Percentiles rank a stretch among this genome's conserved stretches.
These are phyloP conservation scores for Parnassius glacialis DNA, from an alignment of 2,888 invertebrate genomes.

Conservation along the genomic window DNA sequence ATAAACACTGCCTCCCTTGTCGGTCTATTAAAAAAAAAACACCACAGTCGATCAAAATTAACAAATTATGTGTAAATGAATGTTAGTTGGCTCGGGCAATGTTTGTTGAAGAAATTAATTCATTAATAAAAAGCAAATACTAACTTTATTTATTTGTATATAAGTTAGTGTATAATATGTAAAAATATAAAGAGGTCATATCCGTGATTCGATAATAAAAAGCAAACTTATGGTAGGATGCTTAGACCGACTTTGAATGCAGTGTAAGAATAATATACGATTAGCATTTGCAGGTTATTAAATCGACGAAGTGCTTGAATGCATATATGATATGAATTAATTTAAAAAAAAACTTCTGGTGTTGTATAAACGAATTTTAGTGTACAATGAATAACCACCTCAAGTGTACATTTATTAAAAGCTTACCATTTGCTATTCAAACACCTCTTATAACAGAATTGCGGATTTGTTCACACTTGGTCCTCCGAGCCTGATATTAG, in stretches of 20 bases:
- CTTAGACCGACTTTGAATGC: conserved; percentile 25
- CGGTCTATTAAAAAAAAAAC: conserved; percentile 22
- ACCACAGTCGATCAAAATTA: not conserved
- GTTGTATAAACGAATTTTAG: no score
- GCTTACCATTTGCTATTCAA: not conserved
- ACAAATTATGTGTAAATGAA: no score
- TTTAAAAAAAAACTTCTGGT: no score
- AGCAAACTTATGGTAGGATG: not conserved
- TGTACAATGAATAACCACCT: no score
- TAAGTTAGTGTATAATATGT: no score
- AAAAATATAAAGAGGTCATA: no score
- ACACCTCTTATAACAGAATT: conserved; percentile 13
- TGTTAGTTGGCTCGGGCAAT: no score
- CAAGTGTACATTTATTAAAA: not conserved
- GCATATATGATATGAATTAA: not conserved
- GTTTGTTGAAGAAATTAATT: no score
- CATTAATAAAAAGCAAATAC: no score
- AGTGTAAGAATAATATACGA: conserved; percentile 11
- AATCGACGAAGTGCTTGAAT: conserved; percentile 7
- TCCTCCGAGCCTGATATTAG: conserved; percentile 20
- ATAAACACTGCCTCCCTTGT: conserved; percentile 29
- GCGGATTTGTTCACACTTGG: conserved; percentile 32
- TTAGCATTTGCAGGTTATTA: conserved; percentile 12
- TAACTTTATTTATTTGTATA: no score
- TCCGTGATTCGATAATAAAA: not conserved